Conservation (phyloP, 2,888 invertebrate genomes). For the Ganaspis brasiliensis region DNA sequence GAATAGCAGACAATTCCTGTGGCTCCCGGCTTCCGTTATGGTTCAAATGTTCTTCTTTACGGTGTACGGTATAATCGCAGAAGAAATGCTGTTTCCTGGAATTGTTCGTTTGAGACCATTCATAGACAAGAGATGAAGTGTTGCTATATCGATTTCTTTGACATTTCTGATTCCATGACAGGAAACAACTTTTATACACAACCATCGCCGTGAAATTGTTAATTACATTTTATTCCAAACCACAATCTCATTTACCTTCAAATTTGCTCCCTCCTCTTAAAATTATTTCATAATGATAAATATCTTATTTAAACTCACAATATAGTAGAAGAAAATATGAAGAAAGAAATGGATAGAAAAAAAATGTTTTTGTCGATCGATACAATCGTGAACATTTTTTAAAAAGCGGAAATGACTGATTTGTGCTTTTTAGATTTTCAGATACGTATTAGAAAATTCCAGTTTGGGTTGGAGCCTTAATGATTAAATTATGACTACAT, state of each 20-base stretch:
- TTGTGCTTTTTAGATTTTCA: not conserved
- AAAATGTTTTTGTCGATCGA: no score
- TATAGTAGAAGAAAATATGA: no score
- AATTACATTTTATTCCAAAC: slow-evolving; percentile 17
- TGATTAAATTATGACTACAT: slow-evolving; percentile 35
- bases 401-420: not conserved
- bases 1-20: slow-evolving; percentile 70
- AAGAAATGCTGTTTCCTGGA: slow-evolving; percentile 70
- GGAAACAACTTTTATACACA: slow-evolving; percentile 23
- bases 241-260: no score
- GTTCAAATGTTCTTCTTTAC: slow-evolving; percentile 71
- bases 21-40: slow-evolving; percentile 71
- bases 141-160: slow-evolving; percentile 42
- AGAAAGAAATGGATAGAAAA: not conserved
- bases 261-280: not conserved
- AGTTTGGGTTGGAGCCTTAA: not conserved
- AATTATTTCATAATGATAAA: not conserved
- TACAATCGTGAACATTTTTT: no score
- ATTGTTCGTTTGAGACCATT: slow-evolving; percentile 72
- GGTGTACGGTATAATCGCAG: slow-evolving; percentile 68
- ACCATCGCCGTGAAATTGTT: not conserved
- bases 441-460: not conserved
- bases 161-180: slow-evolving; percentile 12
- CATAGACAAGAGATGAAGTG: slow-evolving; percentile 65
- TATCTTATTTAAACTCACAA: no score